Base-by-base conservation (phyloP, 53 echinoderm and acorn worm genomes). In the Glandiceps talaboti region DNA sequence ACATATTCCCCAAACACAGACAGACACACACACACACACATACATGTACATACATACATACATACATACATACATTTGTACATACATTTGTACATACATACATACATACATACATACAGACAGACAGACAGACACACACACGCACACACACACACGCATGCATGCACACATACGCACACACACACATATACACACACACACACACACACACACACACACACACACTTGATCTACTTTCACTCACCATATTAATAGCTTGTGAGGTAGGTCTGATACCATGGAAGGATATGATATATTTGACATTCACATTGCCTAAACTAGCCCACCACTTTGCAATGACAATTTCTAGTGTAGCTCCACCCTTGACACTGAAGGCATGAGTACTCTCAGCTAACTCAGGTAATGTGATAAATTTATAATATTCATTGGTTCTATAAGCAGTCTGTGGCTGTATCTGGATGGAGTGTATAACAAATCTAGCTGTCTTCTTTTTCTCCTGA, bases 321-420 rank as follows among this genome's bases (percentile, higher is more conserved):
- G 99, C 93, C 99, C 99, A 93, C 93, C 99, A 97, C 84, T 97
- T 94, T 29, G 91, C 99, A 1, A 97, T 84, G 27, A 88, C 87
- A 33, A 97, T 83, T 79, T 97, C 93, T 76, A 93, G 73, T 73
- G 89, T 87, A 14, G 84, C 81, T 33, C 91, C 91, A 6, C 85
- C 89, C 78, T 85, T 76, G 33, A 97, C 99, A 0, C 93, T 87
- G 79, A 97, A 93, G 0, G 90, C 81, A 31, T 92, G 90, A 28
- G 89, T 83, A 0, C 83, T 87, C 73, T 89, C 88, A 0, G 85
- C 88, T 1, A 85, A 80, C 29, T 91, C 93, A 10, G 81, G 81
- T 0, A 93, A 82, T 0, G 87, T 82, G 45, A 97, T 82, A 74
- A 97, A 97, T 82, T 97, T 97, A 89, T 97, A 97, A 88, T 89